Base-by-base conservation (phyloP, 2,113 vertebrate genomes). In the Gambusia holbrooki region DNA sequence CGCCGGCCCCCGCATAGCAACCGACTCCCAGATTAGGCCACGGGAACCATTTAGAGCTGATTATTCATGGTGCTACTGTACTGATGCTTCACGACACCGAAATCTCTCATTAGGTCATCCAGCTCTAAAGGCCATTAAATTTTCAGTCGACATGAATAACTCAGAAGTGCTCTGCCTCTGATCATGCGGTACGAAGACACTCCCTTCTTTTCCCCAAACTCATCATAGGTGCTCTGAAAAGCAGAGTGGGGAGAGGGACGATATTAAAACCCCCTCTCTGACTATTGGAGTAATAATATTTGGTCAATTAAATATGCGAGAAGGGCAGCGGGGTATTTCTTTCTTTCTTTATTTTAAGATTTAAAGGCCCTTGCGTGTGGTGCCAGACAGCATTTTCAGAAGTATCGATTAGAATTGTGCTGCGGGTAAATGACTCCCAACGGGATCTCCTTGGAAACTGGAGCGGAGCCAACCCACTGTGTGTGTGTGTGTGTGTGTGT, bases 351-450 rank as follows among this genome's bases (percentile, higher is more conserved):
- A 15, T 48, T 85, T 81, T 75, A 30, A 82, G 85, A 89, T 92
- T 90, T 89, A 90, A 88, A 84, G 62, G 79, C 22, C 51, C 65
- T 60, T 17, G 78, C 73, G 69, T 80, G 81, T 82, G 76, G 75
- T 84, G 86, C 86, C 78, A 88, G 84, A 83, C 74, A 82, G 84
- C 73, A 74, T 88, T 90, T 92, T 82, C 80, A 80, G 86, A 91
- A 81, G 87, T 93, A 94, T 95, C 91, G 93, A 95, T 94, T 93
- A 78, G 87, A 93, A 90, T 92, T 91, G 90, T 27, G 93, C 93
- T 90, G 84, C 76, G 91, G 90, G 74, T 91, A 92, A 95, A 95
- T 91, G 82, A 91, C 91, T 94, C 92, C 90, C 88, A 74, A 2
- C 62, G 87, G 92, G 86, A 92, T 82, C 82, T 90, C 81, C 93